Conservation (phyloP, 1,140 invertebrate species). For the Rhopalosiphum padi region DNA sequence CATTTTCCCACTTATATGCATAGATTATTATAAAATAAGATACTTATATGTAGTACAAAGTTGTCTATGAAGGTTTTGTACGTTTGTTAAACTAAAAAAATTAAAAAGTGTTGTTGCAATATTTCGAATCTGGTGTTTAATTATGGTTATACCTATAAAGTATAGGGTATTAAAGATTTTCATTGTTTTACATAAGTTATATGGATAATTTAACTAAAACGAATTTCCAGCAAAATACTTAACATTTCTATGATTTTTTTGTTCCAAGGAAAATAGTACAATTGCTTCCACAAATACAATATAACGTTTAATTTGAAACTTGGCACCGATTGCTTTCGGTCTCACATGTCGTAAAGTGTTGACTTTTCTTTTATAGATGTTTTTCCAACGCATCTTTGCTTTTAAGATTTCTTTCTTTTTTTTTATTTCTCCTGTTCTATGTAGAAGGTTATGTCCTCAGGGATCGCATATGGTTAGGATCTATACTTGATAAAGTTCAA, state of each 20-base stretch:
- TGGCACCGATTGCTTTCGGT: conserved; percentile 39
- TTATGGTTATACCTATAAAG: not conserved
- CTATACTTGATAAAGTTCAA: conserved; percentile 14
- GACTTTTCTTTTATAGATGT: conserved; percentile 17
- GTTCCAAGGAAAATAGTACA: not conserved
- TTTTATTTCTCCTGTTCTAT: not conserved
- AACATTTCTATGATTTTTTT: conserved; percentile 1
- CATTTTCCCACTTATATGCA: not conserved
- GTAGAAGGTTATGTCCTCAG: not conserved
- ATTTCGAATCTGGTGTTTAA: not conserved
- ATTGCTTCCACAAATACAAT: conserved; percentile 15
- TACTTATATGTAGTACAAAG: too few species aligned
- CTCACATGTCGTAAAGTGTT: conserved; percentile 49
- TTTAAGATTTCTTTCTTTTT: conserved; percentile 11
- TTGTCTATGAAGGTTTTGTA: not conserved
- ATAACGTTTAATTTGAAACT: conserved; percentile 45
- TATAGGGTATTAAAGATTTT: not conserved
- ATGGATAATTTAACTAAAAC: not conserved
- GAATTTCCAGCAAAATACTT: conserved; percentile 22
- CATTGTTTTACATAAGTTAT: not conserved
- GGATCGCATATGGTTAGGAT: conserved; percentile 25
- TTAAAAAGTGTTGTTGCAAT: not conserved
- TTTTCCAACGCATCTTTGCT: not conserved
- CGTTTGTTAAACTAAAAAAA: not conserved
- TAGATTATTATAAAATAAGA: not conserved